Evolutionary conservation across 2,888 invertebrate species (phyloP), one percentile per base, ranked within the genome.

Genomic region (Raillietiella orientalis): DNA sequence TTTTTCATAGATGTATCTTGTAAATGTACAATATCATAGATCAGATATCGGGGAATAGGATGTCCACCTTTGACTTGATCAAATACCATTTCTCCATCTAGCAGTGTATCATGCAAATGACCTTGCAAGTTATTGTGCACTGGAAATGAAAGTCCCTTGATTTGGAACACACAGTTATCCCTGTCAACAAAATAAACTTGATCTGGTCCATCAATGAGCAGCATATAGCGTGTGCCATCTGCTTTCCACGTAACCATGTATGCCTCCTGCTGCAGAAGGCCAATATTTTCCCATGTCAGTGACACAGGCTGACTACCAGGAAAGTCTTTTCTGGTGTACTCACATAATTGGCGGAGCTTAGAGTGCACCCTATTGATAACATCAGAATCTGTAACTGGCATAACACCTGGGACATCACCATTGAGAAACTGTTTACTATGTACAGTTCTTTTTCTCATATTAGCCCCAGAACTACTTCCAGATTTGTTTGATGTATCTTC

Each of bases 241-340:
- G 96, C 96, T 44, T 99, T 99, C 96, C 96, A 99, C 2, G 90
- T 93, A 2, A 96, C 90, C 43, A 66, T 62, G 41, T 96, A 99
- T 0, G 74, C 72, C 40, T 72, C 72, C 34, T 64, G 49, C 16
- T 59, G 53, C 3, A 99, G 47, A 8, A 66, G 53, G 26, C 47
- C 45, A 24, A 96, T 52, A 45, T 99, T 99, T 2, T 55, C 41
- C 2, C 52, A 48, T 40, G 77, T 72, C 84, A 99, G 84, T 0
- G 90, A 90, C 0, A 99, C 84, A 0, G 96, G 96, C 42, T 99
- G 96, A 3, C 69, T 65, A 0, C 96, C 96, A 0, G 93, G 90
- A 49, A 99, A 96, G 1, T 75, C 82, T 10, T 55, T 56, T 4
- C 47, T 50, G 34, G 16, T 38, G n/a, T n/a, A n/a, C n/a, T n/a